These are phyloP conservation scores for Oncorhynchus clarkii DNA, from an alignment of 2,113 vertebrate species.

Conservation along the genomic window DNA sequence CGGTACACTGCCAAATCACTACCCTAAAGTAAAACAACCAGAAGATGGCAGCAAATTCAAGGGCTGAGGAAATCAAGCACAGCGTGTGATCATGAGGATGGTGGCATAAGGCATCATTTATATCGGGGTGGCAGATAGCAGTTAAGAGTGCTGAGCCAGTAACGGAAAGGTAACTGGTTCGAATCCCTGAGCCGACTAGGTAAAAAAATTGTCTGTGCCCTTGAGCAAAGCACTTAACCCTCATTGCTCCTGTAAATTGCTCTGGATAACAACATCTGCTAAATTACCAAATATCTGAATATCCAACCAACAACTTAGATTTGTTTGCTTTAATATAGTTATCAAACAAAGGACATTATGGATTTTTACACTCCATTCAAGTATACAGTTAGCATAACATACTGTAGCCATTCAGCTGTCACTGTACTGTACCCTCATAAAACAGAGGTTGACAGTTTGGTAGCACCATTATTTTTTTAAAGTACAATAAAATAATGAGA, in stretches of 20 bases:
- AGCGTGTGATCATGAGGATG: not conserved
- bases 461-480: conserved; percentile 72
- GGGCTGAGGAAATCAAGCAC: too few relatives aligned
- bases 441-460: conserved; percentile 74
- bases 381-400: conserved; percentile 68
- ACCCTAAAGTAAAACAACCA: not conserved
- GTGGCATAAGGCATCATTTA: not conserved
- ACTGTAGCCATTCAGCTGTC: conserved; percentile 24
- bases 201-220: too few relatives aligned
- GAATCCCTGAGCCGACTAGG: too few relatives aligned
- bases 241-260: too few relatives aligned
- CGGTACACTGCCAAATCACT: not conserved
- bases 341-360: conserved; percentile 51
- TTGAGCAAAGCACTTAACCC: too few relatives aligned
- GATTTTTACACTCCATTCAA: conserved; percentile 68
- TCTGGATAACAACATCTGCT: too few relatives aligned
- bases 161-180: too few relatives aligned
- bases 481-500: conserved; percentile 51
- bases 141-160: too few relatives aligned
- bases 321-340: conserved; percentile 66
- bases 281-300: not conserved
- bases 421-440: conserved; percentile 67
- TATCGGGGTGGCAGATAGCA: not conserved
- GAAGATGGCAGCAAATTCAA: not conserved
- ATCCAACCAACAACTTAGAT: not conserved